phyloP scores from a whole-genome alignment of 1,140 invertebrate genomes.

The Drosophila pachea region DNA sequence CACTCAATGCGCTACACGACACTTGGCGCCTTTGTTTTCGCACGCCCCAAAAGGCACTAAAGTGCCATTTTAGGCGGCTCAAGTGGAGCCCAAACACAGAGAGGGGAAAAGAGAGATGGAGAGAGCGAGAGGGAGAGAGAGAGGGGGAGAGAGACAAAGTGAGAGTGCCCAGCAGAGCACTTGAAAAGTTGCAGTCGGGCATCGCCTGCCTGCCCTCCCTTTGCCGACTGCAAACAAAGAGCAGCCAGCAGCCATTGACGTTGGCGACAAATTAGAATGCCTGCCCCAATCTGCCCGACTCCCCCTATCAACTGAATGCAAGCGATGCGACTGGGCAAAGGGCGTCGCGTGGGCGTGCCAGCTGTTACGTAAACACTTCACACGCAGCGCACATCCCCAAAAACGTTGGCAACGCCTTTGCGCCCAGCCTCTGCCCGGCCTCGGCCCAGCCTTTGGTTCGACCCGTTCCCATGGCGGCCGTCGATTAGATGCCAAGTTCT shows the following conservation, averaged over 20 bases:
- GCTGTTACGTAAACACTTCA: conserved; percentile 57
- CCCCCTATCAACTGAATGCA: conserved; percentile 25
- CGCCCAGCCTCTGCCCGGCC: background rate
- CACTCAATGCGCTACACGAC: conserved; percentile 68
- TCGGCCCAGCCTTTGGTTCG: no score
- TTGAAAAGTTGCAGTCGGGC: conserved; percentile 63
- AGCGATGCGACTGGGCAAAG: background rate
- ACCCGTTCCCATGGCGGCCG: conserved; percentile 65
- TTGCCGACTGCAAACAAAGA: conserved; percentile 18
- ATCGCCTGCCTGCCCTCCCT: background rate
- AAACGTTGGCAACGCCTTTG: conserved; percentile 56
- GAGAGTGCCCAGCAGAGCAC: conserved; percentile 40
- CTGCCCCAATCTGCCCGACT: background rate
- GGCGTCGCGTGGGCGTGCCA: conserved; percentile 45
- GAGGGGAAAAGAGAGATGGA: background rate
- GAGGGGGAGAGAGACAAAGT: conserved; percentile 5
- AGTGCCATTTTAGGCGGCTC: conserved; percentile 78
- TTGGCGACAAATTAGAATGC: conserved; percentile 74
- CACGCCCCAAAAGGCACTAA: conserved; percentile 78
- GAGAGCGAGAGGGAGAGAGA: conserved; percentile 8
- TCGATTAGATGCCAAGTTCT: conserved; percentile 57
- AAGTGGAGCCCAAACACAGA: conserved; percentile 53
- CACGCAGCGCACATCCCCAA: conserved; percentile 62
- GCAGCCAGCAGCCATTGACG: conserved; percentile 35
- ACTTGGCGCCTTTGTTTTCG: conserved; percentile 75